phyloP scores from a whole-genome alignment of 2,113 vertebrate genomes.

The Benitochromis conjunctus region DNA sequence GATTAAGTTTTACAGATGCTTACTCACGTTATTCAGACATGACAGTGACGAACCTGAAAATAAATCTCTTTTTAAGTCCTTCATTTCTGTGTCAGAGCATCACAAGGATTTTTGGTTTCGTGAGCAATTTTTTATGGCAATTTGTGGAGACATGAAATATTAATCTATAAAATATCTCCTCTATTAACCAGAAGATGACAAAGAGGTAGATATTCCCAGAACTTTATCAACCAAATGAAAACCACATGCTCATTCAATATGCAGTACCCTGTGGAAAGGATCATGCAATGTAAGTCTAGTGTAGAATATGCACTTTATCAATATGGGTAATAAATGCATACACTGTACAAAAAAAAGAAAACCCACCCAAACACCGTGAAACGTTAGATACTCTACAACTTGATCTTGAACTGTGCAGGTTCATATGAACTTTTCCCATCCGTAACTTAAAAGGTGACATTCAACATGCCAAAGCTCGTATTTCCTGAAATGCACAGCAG shows the following conservation, averaged over 20 bases:
- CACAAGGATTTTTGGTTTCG: not conserved
- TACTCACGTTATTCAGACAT: not conserved
- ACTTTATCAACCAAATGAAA: slow-evolving; percentile 51
- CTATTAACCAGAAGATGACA: slow-evolving; percentile 38
- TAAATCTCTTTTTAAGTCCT: not conserved
- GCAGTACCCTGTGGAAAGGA: slow-evolving; percentile 22
- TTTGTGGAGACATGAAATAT: slow-evolving; percentile 34
- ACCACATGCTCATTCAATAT: slow-evolving; percentile 52
- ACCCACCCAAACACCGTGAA: not conserved
- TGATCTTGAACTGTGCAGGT: not conserved
- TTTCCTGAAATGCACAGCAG: slow-evolving; percentile 21
- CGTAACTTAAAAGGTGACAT: not conserved
- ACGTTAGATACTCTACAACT: not conserved
- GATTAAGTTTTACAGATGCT: slow-evolving; percentile 9
- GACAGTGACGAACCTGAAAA: not conserved
- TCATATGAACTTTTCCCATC: not conserved
- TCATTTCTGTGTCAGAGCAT: not conserved
- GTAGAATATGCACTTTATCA: not conserved
- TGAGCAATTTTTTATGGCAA: slow-evolving; percentile 35
- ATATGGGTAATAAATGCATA: not conserved
- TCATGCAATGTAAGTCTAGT: not conserved
- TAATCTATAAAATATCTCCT: slow-evolving; percentile 48
- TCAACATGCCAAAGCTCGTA: slow-evolving; percentile 14
- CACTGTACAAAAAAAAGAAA: not conserved
- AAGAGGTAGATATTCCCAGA: not conserved